Evolutionary conservation across 2,113 vertebrate species (phyloP).

Genomic region (Prietella phreatophila): DNA sequence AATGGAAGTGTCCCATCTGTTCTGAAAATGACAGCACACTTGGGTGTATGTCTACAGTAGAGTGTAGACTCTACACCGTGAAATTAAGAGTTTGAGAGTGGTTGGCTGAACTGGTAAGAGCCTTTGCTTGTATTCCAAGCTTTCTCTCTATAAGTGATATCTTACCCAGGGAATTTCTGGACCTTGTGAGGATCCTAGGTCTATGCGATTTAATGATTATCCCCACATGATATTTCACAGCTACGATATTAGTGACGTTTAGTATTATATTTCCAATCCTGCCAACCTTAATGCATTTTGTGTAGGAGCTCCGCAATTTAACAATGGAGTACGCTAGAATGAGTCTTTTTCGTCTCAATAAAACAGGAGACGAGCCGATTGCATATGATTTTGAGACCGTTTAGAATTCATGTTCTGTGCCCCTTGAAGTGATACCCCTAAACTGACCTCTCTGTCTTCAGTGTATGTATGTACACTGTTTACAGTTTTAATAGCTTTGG

Average conservation of each 20-base stretch:
- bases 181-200: neutral
- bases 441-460: neutral
- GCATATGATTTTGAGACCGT: neutral
- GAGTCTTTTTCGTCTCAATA: neutral
- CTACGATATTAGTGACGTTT: neutral
- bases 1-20: slow-evolving; percentile 43
- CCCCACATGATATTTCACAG: neutral
- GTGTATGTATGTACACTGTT: neutral
- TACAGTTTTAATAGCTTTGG: neutral
- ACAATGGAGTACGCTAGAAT: neutral
- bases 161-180: neutral
- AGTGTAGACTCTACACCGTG: neutral
- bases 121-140: neutral
- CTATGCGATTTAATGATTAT: neutral
- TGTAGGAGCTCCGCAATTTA: neutral
- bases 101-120: neutral
- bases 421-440: neutral
- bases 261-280: neutral
- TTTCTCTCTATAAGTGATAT: neutral
- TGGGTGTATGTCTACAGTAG: neutral
- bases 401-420: neutral
- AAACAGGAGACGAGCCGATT: neutral
- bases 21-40: slow-evolving; percentile 22
- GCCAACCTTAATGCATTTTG: neutral
- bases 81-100: slow-evolving; percentile 5